Base-by-base conservation (phyloP, 1,140 invertebrate species). In the Colletes latitarsis region DNA sequence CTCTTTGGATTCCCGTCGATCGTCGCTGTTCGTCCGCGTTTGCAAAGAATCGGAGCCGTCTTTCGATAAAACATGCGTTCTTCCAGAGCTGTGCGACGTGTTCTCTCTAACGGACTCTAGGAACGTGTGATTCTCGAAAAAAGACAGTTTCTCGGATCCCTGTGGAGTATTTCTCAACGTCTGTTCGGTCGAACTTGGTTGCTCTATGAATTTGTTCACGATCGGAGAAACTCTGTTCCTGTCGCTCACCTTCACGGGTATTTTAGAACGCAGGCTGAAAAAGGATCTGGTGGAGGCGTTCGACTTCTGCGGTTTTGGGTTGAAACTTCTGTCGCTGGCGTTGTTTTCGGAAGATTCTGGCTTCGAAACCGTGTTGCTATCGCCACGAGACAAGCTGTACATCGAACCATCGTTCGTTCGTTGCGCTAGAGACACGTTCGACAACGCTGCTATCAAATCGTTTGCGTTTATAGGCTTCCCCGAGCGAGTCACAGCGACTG, bases 361-460 rank as follows among this genome's bases (percentile, higher is more conserved):
- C 19, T 69, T 58, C 46, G 74, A 81, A n/a, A 68, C 46, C 30
- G 68, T 69, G 41, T 75, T 12, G 58, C 74, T 57, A 12, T 77
- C 46, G 9, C 15, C 6, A 69, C 41, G 39, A 9, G 58, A 49
- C n/a, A 17, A 46, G 14, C 57, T 41, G 19, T 30, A 30, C 30
- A 30, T 0, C 30, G 43, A 12, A 10, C 17, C 17, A 3, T 49
- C 67, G 12, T 60, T 63, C 10, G 21, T 17, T 15, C 57, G 49
- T 14, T 70, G 78, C 9, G 58, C 73, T 10, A 87, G 17, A 1
- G 82, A 82, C 12, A 84, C 77, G 4, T 82, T 81, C 3, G 88
- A 89, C 5, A 90, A 58, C 6, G 85, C 83, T n/a, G 57, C 19
- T 3, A 86, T 78, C 69, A 90, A 57, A 10, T 78, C 72, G 19